Conservation (phyloP, 1,140 invertebrate genomes). For the Scaptomyza hsui region DNA sequence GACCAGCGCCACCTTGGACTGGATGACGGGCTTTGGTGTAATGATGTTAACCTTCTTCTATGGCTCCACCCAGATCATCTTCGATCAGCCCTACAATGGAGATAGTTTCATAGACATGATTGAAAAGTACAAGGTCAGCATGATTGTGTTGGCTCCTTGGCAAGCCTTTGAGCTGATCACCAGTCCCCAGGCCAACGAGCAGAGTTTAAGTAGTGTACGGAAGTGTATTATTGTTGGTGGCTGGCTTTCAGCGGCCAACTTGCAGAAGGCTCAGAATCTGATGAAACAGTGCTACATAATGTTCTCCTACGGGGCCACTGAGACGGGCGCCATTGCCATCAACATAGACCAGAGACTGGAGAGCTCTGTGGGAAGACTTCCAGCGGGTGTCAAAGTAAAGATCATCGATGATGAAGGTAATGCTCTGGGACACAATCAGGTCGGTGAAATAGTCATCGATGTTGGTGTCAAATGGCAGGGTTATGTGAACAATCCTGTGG, state of each 20-base stretch:
- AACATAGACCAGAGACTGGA: slow-evolving; percentile 37
- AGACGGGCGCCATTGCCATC: slow-evolving; percentile 42
- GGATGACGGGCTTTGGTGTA: slow-evolving; percentile 59
- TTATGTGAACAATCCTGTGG: slow-evolving; percentile 56
- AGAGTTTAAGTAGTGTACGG: slow-evolving; percentile 33
- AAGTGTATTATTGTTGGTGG: slow-evolving; percentile 43
- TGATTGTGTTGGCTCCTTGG: slow-evolving; percentile 58
- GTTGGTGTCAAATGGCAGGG: slow-evolving; percentile 58
- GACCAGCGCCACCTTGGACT: slow-evolving; percentile 57
- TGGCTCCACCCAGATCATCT: slow-evolving; percentile 52
- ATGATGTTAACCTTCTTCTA: slow-evolving; percentile 44
- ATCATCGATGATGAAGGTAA: slow-evolving; percentile 70
- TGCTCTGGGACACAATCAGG: slow-evolving; percentile 37
- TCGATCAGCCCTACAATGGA: slow-evolving; percentile 52
- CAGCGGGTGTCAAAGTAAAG: slow-evolving; percentile 65
- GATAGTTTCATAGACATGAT: slow-evolving; percentile 31
- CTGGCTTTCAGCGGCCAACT: slow-evolving; percentile 33
- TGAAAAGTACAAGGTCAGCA: slow-evolving; percentile 54
- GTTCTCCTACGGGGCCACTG: slow-evolving; percentile 65
- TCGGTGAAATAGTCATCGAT: slow-evolving; percentile 68
- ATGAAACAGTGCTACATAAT: slow-evolving; percentile 35
- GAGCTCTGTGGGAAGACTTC: slow-evolving; percentile 54
- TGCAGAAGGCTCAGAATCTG: slow-evolving; percentile 43
- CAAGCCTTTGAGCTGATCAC: slow-evolving; percentile 64
- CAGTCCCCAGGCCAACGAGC: slow-evolving; percentile 33